Percentiles rank a stretch among this genome's conserved stretches.
Conservation (phyloP, 2,888 invertebrate genomes). For the Mellilla xanthometata region DNA sequence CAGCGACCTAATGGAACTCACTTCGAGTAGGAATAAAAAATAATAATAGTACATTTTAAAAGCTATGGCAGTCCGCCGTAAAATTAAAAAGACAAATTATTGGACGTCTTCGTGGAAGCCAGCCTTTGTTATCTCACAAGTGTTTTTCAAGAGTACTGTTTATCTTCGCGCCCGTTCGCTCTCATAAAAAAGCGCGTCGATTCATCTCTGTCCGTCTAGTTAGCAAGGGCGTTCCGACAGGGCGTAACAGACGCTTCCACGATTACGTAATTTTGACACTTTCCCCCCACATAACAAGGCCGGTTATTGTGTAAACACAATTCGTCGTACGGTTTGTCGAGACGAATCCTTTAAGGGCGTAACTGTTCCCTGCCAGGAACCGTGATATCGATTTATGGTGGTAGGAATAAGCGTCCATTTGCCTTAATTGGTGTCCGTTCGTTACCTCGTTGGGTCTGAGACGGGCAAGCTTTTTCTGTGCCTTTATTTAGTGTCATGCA, state of each 20-base stretch:
- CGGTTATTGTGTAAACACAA: conserved; percentile 66
- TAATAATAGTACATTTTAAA: conserved; percentile 69
- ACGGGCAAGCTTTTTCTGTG: conserved; percentile 58
- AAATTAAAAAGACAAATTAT: conserved; percentile 83
- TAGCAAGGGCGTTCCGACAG: conserved; percentile 75
- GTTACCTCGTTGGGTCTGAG: conserved; percentile 67
- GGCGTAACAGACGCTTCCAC: conserved; percentile 77
- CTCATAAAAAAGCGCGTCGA: conserved; percentile 50
- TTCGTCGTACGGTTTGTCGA: conserved; percentile 55
- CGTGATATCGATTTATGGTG: conserved; percentile 76
- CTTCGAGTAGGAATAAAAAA: conserved; percentile 65
- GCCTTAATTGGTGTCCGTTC: conserved; percentile 71
- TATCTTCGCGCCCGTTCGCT: conserved; percentile 62
- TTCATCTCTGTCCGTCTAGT: conserved; percentile 73
- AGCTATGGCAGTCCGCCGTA: conserved; percentile 77
- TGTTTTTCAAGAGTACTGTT: conserved; percentile 81
- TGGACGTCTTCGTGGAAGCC: conserved; percentile 80
- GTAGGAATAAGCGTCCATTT: conserved; percentile 76
- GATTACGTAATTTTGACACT: conserved; percentile 80
- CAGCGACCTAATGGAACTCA: conserved; percentile 71
- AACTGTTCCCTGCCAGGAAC: conserved; percentile 62
- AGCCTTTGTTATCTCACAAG: conserved; percentile 82
- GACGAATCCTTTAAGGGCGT: conserved; percentile 72
- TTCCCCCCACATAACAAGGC: conserved; percentile 78
- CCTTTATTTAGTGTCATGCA: conserved; percentile 40